Evolutionary conservation across 2,797 vertebrate species (phyloP).

Genomic region (Spheniscus humboldti): DNA sequence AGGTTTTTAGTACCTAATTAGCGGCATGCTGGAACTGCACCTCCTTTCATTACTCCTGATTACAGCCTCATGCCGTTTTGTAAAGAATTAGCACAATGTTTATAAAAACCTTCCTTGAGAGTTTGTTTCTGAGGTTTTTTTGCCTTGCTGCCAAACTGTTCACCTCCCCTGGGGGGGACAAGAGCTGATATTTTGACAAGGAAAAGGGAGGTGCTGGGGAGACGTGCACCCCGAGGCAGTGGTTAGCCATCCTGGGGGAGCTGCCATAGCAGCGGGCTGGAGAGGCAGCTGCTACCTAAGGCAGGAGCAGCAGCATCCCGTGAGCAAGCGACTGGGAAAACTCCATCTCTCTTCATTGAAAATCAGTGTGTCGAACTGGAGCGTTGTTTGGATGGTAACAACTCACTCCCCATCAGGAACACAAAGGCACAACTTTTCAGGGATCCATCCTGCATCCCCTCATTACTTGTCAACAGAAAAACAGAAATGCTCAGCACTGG

Average conservation of each 20-base stretch:
- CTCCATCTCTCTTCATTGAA: neutral
- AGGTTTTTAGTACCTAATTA: conserved; percentile 8
- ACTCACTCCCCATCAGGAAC: neutral
- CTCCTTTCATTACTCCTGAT: conserved; percentile 5
- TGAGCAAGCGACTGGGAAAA: neutral
- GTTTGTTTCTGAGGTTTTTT: neutral
- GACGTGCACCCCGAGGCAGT: accelerated
- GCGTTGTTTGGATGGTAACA: neutral
- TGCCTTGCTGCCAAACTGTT: neutral
- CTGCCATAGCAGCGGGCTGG: neutral
- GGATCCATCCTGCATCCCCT: neutral
- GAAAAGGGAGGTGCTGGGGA: neutral
- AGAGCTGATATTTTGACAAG: neutral
- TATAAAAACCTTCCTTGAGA: neutral
- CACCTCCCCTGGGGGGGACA: neutral
- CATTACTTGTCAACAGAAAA: neutral
- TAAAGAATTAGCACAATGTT: neutral
- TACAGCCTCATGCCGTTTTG: neutral
- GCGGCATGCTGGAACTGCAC: neutral
- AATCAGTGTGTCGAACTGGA: accelerated
- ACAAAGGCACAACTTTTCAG: neutral
- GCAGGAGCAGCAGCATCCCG: neutral
- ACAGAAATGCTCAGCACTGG: neutral
- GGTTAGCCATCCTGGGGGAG: neutral
- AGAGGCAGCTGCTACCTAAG: neutral